Evolutionary conservation across 2,888 invertebrate genomes (phyloP), one percentile per base, ranked within the genome.

Genomic region (Pristionchus japonicus): DNA sequence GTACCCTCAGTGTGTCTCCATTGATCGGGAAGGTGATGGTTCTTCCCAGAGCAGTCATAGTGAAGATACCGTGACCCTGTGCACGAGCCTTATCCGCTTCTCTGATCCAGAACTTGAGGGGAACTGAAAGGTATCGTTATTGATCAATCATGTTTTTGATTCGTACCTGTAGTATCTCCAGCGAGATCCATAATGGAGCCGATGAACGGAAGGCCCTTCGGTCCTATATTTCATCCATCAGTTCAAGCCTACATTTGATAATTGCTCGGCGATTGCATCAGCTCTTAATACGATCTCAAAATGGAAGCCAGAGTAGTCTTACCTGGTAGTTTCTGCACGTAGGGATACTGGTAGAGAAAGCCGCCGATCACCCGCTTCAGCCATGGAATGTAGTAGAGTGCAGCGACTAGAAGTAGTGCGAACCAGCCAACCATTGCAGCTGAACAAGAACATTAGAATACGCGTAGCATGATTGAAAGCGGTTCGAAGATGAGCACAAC

Each of bases 251-350:
- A 4, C 17, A 57, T 57, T 15, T 57, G 52, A 15, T 57, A 15
- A n/a, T n/a, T n/a, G n/a, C n/a, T n/a, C 23, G 23, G 52, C 7
- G 64, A 7, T 6, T 52, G 52, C 17, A 20, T 20, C 6, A 52
- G 52, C 49, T 1, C 17, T 1, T 49, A 49, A 15, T 49, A 49
- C 1, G 1, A 49, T 4, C 13, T 7, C 7, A 1, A 2, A 49
- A 61, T 23, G 1, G 23, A 3, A 61, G 23, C 2, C 23, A 64
- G 11, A 3, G 20, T 52, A 17, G 11, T 52, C 57, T 4, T 20
- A 52, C 82, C 82, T 31, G 82, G 82, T 9, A 82, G 82, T n/a
- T 82, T 82, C 49, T 82, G 31, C 17, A 82, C 82, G 9, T 34
- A 34, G 1, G 47, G 49, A 52, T 82, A 52, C 52, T 82, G 82